Conservation (phyloP, 2,797 vertebrate species). For the Sebastes trivittatus region DNA sequence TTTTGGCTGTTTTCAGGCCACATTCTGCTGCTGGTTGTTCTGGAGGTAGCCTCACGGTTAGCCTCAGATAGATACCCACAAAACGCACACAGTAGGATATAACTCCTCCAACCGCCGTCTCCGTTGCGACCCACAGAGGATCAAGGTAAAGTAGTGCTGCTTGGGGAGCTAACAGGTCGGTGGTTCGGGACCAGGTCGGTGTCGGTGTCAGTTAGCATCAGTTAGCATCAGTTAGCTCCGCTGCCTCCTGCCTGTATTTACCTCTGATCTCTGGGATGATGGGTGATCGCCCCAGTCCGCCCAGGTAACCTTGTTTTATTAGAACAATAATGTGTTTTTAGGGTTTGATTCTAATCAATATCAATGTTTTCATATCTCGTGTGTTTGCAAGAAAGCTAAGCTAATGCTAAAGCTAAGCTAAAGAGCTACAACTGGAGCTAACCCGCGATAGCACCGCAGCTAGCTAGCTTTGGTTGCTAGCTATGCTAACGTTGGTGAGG, state of each 20-base stretch:
- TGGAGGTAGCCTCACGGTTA: conserved; percentile 68
- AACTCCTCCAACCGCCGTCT: conserved; percentile 66
- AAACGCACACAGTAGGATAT: conserved; percentile 61
- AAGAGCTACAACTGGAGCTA: too few species aligned
- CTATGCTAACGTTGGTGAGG: conserved; percentile 43
- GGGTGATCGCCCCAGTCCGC: conserved; percentile 75
- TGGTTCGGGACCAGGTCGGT: conserved; percentile 17
- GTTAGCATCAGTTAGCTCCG: conserved; percentile 66
- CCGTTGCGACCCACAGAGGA: conserved; percentile 78
- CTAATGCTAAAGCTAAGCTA: too few species aligned
- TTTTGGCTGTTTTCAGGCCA: conserved; percentile 81
- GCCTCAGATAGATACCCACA: conserved; percentile 59
- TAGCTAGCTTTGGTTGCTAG: not conserved
- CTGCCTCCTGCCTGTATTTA: conserved; percentile 62
- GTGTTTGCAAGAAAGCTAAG: too few species aligned
- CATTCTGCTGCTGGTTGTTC: conserved; percentile 67
- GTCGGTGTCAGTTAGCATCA: not conserved
- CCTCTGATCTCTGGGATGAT: conserved; percentile 78
- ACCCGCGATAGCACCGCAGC: too few species aligned
- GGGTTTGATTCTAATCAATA: too few species aligned
- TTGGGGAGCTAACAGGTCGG: conserved; percentile 50
- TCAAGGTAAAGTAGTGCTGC: conserved; percentile 80
- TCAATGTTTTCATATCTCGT: too few species aligned
- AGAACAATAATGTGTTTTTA: too few species aligned
- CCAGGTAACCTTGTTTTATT: conserved; percentile 65